These are phyloP conservation scores for Moxostoma hubbsi DNA, from an alignment of 2,797 vertebrate species.

Conservation along the genomic window DNA sequence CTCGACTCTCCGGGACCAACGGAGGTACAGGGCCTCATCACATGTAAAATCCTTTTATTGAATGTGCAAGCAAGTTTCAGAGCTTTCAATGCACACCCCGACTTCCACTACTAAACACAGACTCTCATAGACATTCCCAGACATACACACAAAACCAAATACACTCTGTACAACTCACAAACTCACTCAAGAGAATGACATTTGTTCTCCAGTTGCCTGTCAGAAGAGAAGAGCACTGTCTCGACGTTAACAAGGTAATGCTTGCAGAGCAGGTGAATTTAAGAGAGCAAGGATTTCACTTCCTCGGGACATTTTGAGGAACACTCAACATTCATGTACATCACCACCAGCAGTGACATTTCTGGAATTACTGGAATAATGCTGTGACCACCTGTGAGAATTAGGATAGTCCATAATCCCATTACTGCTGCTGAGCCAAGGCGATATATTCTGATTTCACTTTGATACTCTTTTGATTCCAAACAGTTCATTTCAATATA, in stretches of 20 bases:
- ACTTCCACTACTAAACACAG: slow-evolving; percentile 58
- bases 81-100: slow-evolving; percentile 49
- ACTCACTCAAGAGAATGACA: slow-evolving; percentile 53
- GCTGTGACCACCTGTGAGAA: slow-evolving; percentile 15
- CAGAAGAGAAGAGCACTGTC: slow-evolving; percentile 36
- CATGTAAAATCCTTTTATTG: slow-evolving; percentile 89
- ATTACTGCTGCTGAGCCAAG: background rate
- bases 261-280: slow-evolving; percentile 33
- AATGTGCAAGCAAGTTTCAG: slow-evolving; percentile 80
- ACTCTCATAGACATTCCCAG: background rate
- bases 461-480: too few species aligned
- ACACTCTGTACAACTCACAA: slow-evolving; percentile 23
- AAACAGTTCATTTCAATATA: too few species aligned
- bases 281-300: slow-evolving; percentile 31
- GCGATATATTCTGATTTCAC: background rate
- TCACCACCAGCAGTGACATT: slow-evolving; percentile 9
- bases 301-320: background rate
- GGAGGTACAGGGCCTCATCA: slow-evolving; percentile 85
- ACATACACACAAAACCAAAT: slow-evolving; percentile 8
- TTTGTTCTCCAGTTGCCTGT: slow-evolving; percentile 54
- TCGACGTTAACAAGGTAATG: slow-evolving; percentile 47
- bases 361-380: slow-evolving; percentile 22
- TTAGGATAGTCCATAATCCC: background rate
- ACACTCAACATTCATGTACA: slow-evolving; percentile 1
- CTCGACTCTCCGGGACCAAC: slow-evolving; percentile 83